A percentile compares a stretch with the other conserved stretches of the same genome.
These are phyloP conservation scores for Acropora tenuis DNA, from an alignment of 64 coral and sea anemone species.

Conservation along the genomic window DNA sequence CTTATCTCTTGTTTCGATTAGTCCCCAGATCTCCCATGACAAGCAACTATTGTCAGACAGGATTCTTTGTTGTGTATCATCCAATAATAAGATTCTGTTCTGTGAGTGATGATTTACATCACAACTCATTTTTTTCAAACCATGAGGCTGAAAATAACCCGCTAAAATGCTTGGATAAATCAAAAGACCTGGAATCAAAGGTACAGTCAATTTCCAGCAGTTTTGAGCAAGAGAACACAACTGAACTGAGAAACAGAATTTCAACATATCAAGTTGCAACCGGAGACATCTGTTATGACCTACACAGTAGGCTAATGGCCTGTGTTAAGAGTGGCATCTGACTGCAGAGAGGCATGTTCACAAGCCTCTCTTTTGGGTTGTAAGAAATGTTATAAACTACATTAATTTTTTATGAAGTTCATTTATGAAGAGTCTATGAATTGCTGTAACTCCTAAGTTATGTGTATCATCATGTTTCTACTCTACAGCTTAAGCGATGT, in stretches of 20 bases:
- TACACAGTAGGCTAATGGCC: not conserved
- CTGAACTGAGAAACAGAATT: conserved; percentile 19
- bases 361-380: too few species aligned
- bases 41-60: conserved; percentile 24
- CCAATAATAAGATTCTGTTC: conserved; percentile 1
- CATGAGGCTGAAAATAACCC: not conserved
- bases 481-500: too few species aligned
- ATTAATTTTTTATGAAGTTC: too few species aligned
- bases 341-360: not conserved
- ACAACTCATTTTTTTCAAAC: not conserved
- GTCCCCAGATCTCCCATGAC: conserved; percentile 25
- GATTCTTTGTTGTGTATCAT: conserved; percentile 23
- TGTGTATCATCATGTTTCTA: too few species aligned
- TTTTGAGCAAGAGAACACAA: not conserved
- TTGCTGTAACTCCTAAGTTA: too few species aligned
- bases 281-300: not conserved
- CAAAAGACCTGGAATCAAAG: not conserved
- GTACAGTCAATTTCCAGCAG: not conserved
- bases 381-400: too few species aligned
- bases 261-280: conserved; percentile 5
- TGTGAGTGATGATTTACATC: conserved; percentile 18
- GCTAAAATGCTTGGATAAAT: not conserved
- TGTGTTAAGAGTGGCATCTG: not conserved
- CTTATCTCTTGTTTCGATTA: conserved; percentile 34
- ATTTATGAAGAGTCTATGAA: too few species aligned